Base-by-base conservation (phyloP, 2,113 vertebrate genomes). In the Vombatus ursinus region DNA sequence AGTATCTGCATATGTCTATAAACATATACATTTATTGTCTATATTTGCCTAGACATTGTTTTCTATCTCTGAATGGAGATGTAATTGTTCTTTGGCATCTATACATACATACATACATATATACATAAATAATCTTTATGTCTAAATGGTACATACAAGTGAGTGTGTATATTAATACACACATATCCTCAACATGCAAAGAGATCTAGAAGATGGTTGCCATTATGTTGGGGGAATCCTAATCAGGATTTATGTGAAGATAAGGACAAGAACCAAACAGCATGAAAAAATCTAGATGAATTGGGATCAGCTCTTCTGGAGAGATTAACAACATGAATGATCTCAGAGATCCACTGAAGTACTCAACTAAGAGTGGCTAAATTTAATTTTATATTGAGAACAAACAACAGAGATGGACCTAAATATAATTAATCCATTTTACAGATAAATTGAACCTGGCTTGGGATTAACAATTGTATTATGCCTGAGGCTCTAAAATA, bases 171-270 rank as follows among this genome's bases (percentile, higher is more conserved):
- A 77, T 24, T 53, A 16, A n/a, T 77, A 44, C 37, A 68, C 37
- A 31, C 31, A 37, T 68, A 77, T 77, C 14, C 14, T n/a, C 12
- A n/a, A 19, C 0, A 16, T 77, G 6, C 11, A 61, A 61, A 77
- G 31, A 77, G 61, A 19, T 77, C 31, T 19, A 77, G 61, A 77
- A 3, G 31, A 77, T 77, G 37, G 31, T 6, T 16, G 31, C 9
- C 31, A n/a, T 1, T 0, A 7, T n/a, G 2, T 22, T n/a, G 37
- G n/a, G 37, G 37, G 16, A 9, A 19, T 5, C 3, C n/a, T 44
- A 19, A n/a, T 44, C 4, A 84, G n/a, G 37, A 84, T 84, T 84
- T 22, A 22, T 84, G 19, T 22, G n/a, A 22, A 44, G 68, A 84
- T 44, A 84, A 37, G 11, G 3, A 44, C 5, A 44, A 84, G 68